These are phyloP conservation scores for Drosophila percnosoma DNA, from an alignment of 2,888 invertebrate species.

Conservation along the genomic window DNA sequence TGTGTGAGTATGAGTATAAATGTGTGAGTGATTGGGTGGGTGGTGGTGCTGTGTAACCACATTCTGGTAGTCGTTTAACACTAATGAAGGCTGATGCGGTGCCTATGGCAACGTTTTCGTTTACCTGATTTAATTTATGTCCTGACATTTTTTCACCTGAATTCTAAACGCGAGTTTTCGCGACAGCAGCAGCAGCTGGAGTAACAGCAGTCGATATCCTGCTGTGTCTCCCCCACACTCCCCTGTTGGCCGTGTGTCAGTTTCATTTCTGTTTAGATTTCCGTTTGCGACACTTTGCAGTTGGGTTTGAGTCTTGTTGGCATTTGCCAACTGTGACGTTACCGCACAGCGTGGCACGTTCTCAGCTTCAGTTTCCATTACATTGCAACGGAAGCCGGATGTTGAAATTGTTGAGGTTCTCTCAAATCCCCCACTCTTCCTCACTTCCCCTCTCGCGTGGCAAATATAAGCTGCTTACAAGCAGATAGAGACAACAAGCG, in stretches of 20 bases:
- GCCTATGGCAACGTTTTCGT: constrained; percentile 42
- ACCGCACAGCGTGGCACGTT: constrained; percentile 62
- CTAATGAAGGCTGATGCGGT: constrained; percentile 56
- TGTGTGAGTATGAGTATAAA: neutral
- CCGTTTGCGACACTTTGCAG: constrained; percentile 65
- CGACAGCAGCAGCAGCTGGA: neutral
- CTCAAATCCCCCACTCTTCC: constrained; percentile 18
- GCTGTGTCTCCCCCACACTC: constrained; percentile 33
- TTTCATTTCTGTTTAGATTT: constrained; percentile 73
- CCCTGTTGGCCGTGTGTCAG: constrained; percentile 55
- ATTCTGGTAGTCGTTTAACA: constrained; percentile 58
- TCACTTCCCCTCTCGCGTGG: constrained; percentile 1
- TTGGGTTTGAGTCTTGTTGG: constrained; percentile 37
- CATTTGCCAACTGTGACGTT: constrained; percentile 57
- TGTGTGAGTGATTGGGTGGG: neutral
- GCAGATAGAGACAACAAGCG: constrained; percentile 20
- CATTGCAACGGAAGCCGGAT: constrained; percentile 77
- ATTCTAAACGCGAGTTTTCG: constrained; percentile 17
- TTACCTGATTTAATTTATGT: constrained; percentile 59
- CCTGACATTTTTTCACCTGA: constrained; percentile 48
- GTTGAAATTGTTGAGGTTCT: constrained; percentile 78
- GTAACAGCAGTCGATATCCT: constrained; percentile 53
- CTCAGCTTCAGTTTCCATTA: constrained; percentile 67
- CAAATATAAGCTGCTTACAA: constrained; percentile 65
- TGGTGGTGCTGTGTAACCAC: constrained; percentile 24